phyloP scores from a whole-genome alignment of 92 coral and sea anemone species.

The Actinernus sp. region DNA sequence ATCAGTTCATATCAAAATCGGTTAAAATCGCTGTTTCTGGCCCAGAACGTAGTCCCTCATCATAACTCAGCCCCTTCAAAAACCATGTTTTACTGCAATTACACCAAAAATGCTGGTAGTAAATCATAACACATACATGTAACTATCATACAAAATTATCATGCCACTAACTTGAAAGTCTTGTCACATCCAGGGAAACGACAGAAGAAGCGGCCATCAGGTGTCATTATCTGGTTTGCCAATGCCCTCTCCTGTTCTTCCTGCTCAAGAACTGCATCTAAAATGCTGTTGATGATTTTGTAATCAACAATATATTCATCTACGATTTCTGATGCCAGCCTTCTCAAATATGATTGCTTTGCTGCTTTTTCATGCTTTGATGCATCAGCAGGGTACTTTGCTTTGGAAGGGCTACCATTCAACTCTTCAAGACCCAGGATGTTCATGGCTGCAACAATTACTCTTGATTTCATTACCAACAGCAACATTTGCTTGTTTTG shows the following conservation, averaged over 20 bases:
- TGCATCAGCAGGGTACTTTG: conserved; percentile 5
- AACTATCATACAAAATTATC: no score
- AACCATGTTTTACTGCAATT: no score
- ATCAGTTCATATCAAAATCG: no score
- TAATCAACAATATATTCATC: conserved; percentile 19
- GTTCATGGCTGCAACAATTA: conserved; percentile 44
- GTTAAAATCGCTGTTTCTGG: no score
- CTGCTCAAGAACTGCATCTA: conserved; percentile 19
- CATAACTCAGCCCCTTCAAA: no score
- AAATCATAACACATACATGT: no score
- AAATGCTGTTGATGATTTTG: conserved; percentile 7
- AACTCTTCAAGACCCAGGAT: conserved; percentile 12
- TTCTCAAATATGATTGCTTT: conserved; percentile 7
- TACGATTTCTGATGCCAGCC: conserved; percentile 15
- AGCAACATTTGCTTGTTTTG: conserved; percentile 46
- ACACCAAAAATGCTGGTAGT: no score
- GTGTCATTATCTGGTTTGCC: conserved; percentile 7
- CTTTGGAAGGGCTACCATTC: conserved; percentile 14
- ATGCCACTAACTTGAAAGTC: no score
- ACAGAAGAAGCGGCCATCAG: no score
- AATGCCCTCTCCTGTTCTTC: conserved; percentile 8
- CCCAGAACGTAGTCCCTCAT: no score
- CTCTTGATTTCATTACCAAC: no score
- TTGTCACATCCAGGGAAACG: no score
- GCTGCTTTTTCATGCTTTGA: conserved; percentile 1